Conservation (phyloP, 1,140 invertebrate species). For the Drosophila arawakana region DNA sequence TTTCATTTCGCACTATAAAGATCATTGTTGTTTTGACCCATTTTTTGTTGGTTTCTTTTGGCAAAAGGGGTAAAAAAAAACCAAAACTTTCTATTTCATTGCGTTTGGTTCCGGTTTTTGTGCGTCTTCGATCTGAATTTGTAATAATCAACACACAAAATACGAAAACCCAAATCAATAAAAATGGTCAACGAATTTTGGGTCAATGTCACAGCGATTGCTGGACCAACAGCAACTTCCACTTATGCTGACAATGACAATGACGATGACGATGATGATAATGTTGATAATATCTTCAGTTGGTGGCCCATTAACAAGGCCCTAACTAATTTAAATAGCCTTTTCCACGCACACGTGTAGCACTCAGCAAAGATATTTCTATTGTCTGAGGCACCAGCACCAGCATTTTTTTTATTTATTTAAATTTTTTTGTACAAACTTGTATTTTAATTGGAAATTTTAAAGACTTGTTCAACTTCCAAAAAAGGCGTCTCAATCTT, state of each 20-base stretch:
- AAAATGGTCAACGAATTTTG: slow-evolving; percentile 65
- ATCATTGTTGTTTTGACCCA: slow-evolving; percentile 21
- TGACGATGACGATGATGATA: slow-evolving; percentile 20
- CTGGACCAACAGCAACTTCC: slow-evolving; percentile 24
- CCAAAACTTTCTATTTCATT: slow-evolving; percentile 77
- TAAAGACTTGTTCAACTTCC: slow-evolving; percentile 46
- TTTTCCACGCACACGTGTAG: not conserved
- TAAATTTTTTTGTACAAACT: not conserved
- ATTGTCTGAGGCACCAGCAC: not conserved
- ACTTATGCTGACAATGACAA: slow-evolving; percentile 13
- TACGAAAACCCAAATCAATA: slow-evolving; percentile 60
- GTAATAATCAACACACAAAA: slow-evolving; percentile 23
- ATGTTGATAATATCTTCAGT: slow-evolving; percentile 53
- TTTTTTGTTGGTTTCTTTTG: slow-evolving; percentile 8
- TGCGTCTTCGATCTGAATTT: slow-evolving; percentile 49
- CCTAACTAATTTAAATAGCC: slow-evolving; percentile 49
- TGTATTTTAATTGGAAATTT: slow-evolving; percentile 65
- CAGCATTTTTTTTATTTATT: not conserved
- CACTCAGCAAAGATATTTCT: not conserved
- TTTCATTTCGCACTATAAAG: slow-evolving; percentile 10
- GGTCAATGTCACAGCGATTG: slow-evolving; percentile 69
- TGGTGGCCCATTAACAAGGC: slow-evolving; percentile 57
- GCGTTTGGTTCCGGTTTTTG: slow-evolving; percentile 65
- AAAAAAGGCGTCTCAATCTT: slow-evolving; percentile 48
- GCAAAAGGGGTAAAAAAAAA: slow-evolving; percentile 34